A percentile compares a stretch with the other conserved stretches of the same genome.
Conservation (phyloP, 2,797 vertebrate genomes). For the Microctenopoma lineatum region DNA sequence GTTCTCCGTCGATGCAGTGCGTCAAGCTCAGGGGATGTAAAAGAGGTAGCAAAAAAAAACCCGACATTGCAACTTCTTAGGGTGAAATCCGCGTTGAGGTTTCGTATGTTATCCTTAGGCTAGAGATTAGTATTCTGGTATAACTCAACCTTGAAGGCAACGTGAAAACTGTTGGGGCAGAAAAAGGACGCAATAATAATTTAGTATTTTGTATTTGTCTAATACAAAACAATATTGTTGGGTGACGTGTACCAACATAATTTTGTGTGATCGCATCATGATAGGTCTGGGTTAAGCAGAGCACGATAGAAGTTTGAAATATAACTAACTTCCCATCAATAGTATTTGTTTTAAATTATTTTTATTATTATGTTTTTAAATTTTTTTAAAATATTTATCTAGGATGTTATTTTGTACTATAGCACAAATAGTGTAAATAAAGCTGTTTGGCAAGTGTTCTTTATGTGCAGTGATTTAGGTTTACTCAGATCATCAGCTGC, state of each 20-base stretch:
- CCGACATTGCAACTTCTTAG: neutral
- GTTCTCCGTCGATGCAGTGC: conserved; percentile 7
- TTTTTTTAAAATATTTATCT: too few species aligned
- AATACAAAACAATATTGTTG: neutral
- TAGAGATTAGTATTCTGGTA: neutral
- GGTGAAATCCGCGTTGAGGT: neutral
- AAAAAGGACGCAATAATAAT: neutral
- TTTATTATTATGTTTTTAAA: neutral
- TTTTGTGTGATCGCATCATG: too few species aligned
- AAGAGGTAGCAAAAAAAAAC: neutral
- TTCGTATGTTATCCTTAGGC: neutral
- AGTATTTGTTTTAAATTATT: neutral
- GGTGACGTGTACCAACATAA: too few species aligned
- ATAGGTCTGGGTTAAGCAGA: too few species aligned
- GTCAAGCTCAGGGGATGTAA: neutral
- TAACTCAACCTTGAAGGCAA: neutral
- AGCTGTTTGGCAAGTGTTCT: neutral
- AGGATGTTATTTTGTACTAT: too few species aligned
- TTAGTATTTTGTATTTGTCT: too few species aligned
- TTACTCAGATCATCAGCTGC: neutral
- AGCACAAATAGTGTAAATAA: too few species aligned
- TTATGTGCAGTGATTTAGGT: neutral
- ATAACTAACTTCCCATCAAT: neutral
- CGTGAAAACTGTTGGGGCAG: too few species aligned
- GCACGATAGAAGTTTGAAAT: neutral